Base-by-base conservation (phyloP, 2,888 invertebrate species). In the Steinernema scapterisci region DNA sequence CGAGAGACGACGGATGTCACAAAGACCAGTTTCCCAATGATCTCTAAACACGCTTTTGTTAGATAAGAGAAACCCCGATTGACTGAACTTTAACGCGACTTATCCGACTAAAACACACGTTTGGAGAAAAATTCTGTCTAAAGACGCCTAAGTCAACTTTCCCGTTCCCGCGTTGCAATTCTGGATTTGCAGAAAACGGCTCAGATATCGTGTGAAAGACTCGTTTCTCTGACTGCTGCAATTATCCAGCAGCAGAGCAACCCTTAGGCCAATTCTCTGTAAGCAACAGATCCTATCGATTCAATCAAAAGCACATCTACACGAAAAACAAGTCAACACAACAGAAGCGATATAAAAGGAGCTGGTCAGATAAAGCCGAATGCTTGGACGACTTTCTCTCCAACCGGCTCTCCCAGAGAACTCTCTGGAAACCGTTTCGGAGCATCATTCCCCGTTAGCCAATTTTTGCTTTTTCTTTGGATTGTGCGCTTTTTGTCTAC, bases 321-420 rank as follows among this genome's bases (percentile, higher is more conserved):
- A 6, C 27, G 38, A 23, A 63, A 63, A 63, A 63, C 63, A 63
- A 63, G 63, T 31, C 63, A 63, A 31, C 52, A 52, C 52, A 23
- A 54, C 5, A 3, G 3, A 5, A 23, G 54, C 21, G 63, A 63
- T 63, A 63, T 63, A 63, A 63, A 63, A 6, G 63, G 31, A 31
- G 23, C 63, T 21, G 6, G 13, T 48, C 19, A 9, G 63, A 63
- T 31, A 31, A 63, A 63, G 63, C 63, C 5, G 13, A 48, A 48
- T 16, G 48, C 48, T 48, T 48, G 6, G 27, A 1, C 63, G 27
- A 63, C 63, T 63, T 63, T 63, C 63, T 25, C 63, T 63, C 48
- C n/a, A 31, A 31, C 63, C 27, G 63, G 63, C 63, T 63, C n/a
- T 63, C 31, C 23, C 38, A 27, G 9, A 16, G 31, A 7, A 63